Conservation (phyloP, 2,113 vertebrate genomes). For the Eretmochelys imbricata region DNA sequence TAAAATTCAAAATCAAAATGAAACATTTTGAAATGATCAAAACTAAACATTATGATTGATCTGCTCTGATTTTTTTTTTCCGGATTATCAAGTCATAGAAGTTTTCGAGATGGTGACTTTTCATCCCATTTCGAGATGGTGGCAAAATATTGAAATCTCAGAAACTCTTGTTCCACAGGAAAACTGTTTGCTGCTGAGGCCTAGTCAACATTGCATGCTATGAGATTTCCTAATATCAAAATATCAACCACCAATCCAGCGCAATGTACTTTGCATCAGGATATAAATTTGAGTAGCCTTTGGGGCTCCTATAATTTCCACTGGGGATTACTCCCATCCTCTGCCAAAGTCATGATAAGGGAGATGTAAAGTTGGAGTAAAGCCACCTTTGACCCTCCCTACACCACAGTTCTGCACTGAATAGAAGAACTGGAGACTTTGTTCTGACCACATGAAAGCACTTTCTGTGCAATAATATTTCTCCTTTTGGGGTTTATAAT, state of each 20-base stretch:
- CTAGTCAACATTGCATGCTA: neutral
- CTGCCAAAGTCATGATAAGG: neutral
- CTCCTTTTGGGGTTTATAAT: constrained; percentile 1
- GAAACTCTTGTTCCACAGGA: neutral
- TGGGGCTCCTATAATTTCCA: rapidly evolving
- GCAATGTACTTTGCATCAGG: neutral
- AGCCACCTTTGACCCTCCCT: rapidly evolving
- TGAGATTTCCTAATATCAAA: neutral
- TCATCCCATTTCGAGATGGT: neutral
- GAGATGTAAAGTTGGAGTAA: neutral
- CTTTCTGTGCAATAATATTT: neutral
- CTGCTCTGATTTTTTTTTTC: neutral
- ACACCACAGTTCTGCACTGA: neutral
- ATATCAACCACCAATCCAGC: neutral
- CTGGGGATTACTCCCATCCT: rapidly evolving
- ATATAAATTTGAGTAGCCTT: neutral
- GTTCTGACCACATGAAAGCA: neutral
- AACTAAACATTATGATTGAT: neutral
- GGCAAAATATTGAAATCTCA: constrained; percentile 17
- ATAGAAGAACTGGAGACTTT: neutral
- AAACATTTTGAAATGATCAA: neutral
- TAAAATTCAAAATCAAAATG: neutral
- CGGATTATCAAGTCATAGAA: constrained; percentile 4
- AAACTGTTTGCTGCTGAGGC: neutral
- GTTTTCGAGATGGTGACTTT: neutral